These are phyloP conservation scores for Poeciliopsis gracilis DNA, from an alignment of 2,797 vertebrate species.

Conservation along the genomic window DNA sequence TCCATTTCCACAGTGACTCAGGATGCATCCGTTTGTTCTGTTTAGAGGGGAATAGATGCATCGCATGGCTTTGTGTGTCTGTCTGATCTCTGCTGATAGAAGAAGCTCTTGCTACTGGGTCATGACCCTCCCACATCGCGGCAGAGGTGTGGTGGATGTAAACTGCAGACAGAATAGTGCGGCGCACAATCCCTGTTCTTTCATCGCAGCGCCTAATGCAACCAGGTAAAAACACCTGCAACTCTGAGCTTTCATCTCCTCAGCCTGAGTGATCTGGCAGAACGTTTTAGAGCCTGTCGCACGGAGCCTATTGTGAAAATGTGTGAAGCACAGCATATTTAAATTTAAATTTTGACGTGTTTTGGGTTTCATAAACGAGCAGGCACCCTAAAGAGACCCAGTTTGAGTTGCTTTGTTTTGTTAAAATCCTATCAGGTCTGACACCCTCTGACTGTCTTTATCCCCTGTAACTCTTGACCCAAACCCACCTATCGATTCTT, in stretches of 20 bases:
- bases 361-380: slow-evolving; percentile 3
- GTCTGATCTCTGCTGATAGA: slow-evolving; percentile 56
- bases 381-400: neutral
- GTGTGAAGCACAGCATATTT: neutral
- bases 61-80: slow-evolving; percentile 40
- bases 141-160: slow-evolving; percentile 23
- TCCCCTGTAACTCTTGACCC: slow-evolving; percentile 47
- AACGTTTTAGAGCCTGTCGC: slow-evolving; percentile 27
- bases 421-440: slow-evolving; percentile 22
- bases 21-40: slow-evolving; percentile 43
- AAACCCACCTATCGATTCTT: slow-evolving; percentile 50
- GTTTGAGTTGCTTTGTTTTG: slow-evolving; percentile 14
- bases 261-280: slow-evolving; percentile 8
- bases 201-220: slow-evolving; percentile 48
- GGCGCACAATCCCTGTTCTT: slow-evolving; percentile 50
- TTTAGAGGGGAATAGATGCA: slow-evolving; percentile 45
- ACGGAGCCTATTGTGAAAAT: slow-evolving; percentile 2
- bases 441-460: slow-evolving; percentile 18
- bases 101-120: slow-evolving; percentile 54
- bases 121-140: slow-evolving; percentile 50
- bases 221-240: slow-evolving; percentile 48
- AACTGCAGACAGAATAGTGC: slow-evolving; percentile 38
- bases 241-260: slow-evolving; percentile 45
- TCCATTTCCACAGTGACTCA: slow-evolving; percentile 39
- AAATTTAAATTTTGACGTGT: neutral